These are phyloP conservation scores for Sebastes reedi DNA, from an alignment of 2,797 vertebrate genomes.

Conservation along the genomic window DNA sequence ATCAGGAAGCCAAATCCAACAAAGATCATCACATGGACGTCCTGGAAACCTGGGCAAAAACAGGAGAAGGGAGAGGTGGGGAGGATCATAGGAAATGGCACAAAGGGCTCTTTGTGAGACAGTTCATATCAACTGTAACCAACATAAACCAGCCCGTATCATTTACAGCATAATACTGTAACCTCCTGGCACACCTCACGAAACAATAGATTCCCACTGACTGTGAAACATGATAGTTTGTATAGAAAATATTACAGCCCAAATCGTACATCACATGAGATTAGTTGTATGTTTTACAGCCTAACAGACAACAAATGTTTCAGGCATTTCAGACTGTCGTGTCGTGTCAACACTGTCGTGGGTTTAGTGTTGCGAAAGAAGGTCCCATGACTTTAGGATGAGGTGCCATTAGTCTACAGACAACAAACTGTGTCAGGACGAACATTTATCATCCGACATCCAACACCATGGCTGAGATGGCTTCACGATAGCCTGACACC, in stretches of 20 bases:
- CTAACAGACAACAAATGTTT: background rate
- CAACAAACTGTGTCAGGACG: conserved; percentile 3
- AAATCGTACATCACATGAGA: background rate
- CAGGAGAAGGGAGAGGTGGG: background rate
- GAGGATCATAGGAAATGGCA: background rate
- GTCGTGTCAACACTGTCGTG: background rate
- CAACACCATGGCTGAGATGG: conserved; percentile 35
- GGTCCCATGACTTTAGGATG: background rate
- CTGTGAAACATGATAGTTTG: conserved; percentile 9
- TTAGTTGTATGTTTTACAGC: background rate
- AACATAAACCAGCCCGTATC: conserved; percentile 19
- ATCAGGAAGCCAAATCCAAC: conserved; percentile 98
- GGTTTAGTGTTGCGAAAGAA: background rate
- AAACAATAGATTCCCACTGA: conserved; percentile 8
- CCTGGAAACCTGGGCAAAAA: conserved; percentile 89
- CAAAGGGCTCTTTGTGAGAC: background rate
- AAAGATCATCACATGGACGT: conserved; percentile 98
- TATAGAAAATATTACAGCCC: background rate
- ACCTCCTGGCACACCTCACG: background rate
- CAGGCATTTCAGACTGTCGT: background rate
- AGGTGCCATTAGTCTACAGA: background rate
- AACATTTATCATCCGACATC: conserved; percentile 43
- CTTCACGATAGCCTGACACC: conserved; percentile 22
- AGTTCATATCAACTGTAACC: background rate
- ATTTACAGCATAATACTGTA: conserved; percentile 16